Evolutionary conservation across 1,140 invertebrate genomes (phyloP).

Genomic region (Harlomillsia oculata): DNA sequence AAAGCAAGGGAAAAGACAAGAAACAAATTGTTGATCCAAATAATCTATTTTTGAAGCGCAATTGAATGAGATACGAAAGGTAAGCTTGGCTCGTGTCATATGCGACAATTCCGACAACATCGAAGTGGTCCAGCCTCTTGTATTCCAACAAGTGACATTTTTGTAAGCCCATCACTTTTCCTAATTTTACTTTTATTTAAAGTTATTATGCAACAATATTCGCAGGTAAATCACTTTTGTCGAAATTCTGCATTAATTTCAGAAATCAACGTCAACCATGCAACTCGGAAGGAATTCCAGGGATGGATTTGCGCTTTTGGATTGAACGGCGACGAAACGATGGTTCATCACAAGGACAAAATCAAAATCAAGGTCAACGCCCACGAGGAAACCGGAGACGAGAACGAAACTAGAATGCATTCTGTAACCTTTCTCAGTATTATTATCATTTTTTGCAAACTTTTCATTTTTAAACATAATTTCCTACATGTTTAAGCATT

Average conservation of each 20-base stretch:
- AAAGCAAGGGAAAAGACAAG: too few relatives aligned
- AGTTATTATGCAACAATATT: not conserved
- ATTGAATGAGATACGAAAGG: slow-evolving; percentile 47
- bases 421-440: too few relatives aligned
- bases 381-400: not conserved
- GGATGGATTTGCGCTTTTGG: slow-evolving; percentile 43
- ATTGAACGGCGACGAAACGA: slow-evolving; percentile 28
- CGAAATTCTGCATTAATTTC: slow-evolving; percentile 11
- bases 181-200: not conserved
- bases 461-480: too few relatives aligned
- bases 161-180: slow-evolving; percentile 38
- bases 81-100: slow-evolving; percentile 46
- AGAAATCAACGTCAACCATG: slow-evolving; percentile 44
- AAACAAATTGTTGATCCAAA: not conserved
- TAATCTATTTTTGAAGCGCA: slow-evolving; percentile 42
- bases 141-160: slow-evolving; percentile 44
- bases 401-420: not conserved
- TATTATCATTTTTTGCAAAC: too few relatives aligned
- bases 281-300: slow-evolving; percentile 40
- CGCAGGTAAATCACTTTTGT: not conserved
- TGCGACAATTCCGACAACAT: slow-evolving; percentile 51
- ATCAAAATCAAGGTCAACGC: not conserved
- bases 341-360: not conserved
- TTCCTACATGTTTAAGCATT: too few relatives aligned
- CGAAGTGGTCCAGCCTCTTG: slow-evolving; percentile 45